Percentiles rank a stretch among this genome's conserved stretches.
These are phyloP conservation scores for Artibeus jamaicensis DNA, from an alignment of 2,797 vertebrate species.

Conservation along the genomic window DNA sequence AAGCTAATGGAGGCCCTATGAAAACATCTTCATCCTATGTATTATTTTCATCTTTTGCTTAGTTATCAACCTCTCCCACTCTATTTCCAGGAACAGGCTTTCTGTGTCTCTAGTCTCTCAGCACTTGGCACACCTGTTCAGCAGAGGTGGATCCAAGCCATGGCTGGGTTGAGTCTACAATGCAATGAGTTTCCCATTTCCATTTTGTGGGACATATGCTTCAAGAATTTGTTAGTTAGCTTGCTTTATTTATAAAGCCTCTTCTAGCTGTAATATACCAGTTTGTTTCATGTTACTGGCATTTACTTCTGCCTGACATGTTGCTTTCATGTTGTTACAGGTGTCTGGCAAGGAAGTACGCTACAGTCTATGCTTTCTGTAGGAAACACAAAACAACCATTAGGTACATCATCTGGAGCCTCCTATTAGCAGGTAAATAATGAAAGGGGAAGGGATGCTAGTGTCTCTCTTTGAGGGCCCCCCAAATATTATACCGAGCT, in stretches of 20 bases:
- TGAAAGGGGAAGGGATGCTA: not conserved
- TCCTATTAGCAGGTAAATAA: conserved; percentile 81
- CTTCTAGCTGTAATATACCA: not conserved
- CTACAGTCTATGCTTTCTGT: conserved; percentile 73
- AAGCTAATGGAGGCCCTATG: not conserved
- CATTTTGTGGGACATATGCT: not conserved
- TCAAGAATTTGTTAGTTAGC: not conserved
- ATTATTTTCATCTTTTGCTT: not conserved
- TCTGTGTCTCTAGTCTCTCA: not conserved
- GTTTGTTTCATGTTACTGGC: not conserved
- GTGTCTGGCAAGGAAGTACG: conserved; percentile 78
- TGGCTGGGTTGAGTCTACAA: not conserved
- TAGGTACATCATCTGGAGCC: conserved; percentile 64
- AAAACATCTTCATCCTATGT: not conserved
- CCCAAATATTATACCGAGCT: not conserved
- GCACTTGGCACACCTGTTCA: not conserved
- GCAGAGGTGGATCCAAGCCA: not conserved
- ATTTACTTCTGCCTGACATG: not conserved
- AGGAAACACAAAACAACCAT: conserved; percentile 79
- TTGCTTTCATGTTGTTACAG: conserved; percentile 73
- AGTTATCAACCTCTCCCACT: not conserved
- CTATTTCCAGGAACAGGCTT: not conserved
- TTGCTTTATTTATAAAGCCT: not conserved
- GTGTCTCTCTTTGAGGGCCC: not conserved
- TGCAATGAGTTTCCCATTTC: not conserved